Conservation (phyloP, 1,140 invertebrate genomes). For the Zaprionus africanus region DNA sequence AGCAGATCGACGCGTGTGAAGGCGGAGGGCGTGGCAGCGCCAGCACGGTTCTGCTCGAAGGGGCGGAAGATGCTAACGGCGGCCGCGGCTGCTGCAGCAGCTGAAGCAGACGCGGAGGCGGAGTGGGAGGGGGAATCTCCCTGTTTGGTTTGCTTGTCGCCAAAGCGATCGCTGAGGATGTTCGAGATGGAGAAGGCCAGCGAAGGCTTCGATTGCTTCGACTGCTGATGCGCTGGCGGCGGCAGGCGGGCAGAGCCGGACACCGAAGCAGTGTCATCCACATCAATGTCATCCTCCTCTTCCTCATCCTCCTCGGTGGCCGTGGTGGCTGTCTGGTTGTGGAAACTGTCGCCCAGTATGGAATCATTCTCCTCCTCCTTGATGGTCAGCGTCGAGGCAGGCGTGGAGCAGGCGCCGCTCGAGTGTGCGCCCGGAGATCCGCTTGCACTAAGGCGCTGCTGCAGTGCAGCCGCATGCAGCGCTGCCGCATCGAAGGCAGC, state of each 20-base stretch:
- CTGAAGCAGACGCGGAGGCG: slow-evolving; percentile 13
- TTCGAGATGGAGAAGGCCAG: slow-evolving; percentile 84
- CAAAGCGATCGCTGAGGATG: slow-evolving; percentile 83
- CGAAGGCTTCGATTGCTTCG: slow-evolving; percentile 68
- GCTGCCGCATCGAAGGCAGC: slow-evolving; percentile 65
- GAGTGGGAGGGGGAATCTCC: slow-evolving; percentile 30
- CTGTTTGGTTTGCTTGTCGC: slow-evolving; percentile 58
- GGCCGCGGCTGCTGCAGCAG: slow-evolving; percentile 34
- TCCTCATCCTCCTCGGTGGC: slow-evolving; percentile 72
- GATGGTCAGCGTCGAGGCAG: slow-evolving; percentile 75
- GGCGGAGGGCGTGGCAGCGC: slow-evolving; percentile 73
- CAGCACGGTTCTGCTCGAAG: slow-evolving; percentile 69
- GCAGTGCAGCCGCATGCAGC: slow-evolving; percentile 69
- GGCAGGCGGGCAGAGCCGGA: slow-evolving; percentile 49
- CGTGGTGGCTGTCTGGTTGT: slow-evolving; percentile 69
- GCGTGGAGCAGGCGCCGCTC: slow-evolving; percentile 69
- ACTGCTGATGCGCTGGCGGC: slow-evolving; percentile 75
- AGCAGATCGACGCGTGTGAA: slow-evolving; percentile 80
- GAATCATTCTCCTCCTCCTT: slow-evolving; percentile 83
- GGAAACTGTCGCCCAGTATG: slow-evolving; percentile 79
- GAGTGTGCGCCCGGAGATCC: slow-evolving; percentile 67
- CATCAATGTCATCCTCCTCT: slow-evolving; percentile 69
- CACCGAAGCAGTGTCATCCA: slow-evolving; percentile 61
- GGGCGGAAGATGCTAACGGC: slow-evolving; percentile 74
- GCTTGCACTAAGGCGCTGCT: slow-evolving; percentile 61